phyloP scores from a whole-genome alignment of 2,888 invertebrate species.

The Mythimna loreyi region DNA sequence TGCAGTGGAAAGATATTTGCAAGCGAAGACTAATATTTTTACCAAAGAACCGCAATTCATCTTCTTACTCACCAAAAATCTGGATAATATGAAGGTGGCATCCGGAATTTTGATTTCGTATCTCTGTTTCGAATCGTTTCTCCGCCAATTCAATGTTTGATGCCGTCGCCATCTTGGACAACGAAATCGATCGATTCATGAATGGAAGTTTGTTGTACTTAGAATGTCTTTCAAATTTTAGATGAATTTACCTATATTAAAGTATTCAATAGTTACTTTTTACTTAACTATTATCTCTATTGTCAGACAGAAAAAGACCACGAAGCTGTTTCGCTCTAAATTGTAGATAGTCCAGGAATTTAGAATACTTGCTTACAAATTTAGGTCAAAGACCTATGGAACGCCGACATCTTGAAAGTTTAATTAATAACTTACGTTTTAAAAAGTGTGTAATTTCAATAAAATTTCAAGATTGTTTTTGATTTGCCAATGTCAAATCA shows the following conservation, averaged over 20 bases:
- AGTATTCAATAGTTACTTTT: not conserved
- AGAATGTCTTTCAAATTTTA: slow-evolving; percentile 11
- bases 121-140: not conserved
- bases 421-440: slow-evolving; percentile 18
- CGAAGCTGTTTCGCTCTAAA: slow-evolving; percentile 14
- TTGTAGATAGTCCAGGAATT: slow-evolving; percentile 28
- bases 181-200: slow-evolving; percentile 5
- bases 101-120: not conserved
- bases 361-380: slow-evolving; percentile 16
- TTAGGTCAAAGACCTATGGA: slow-evolving; percentile 49
- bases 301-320: not conserved
- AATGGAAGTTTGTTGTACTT: not conserved
- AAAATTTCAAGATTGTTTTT: slow-evolving; percentile 12
- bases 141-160: not conserved
- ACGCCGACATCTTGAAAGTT: slow-evolving; percentile 21
- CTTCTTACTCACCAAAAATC: slow-evolving; percentile 9
- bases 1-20: slow-evolving; percentile 31
- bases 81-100: not conserved
- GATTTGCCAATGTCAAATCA: not conserved
- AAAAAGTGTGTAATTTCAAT: slow-evolving; percentile 10
- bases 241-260: not conserved
- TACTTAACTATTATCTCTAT: not conserved
- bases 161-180: slow-evolving; percentile 1
- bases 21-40: slow-evolving; percentile 20
- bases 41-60: slow-evolving; percentile 2